Evolutionary conservation across 2,113 vertebrate species (phyloP).

Genomic region (Zingel zingel): DNA sequence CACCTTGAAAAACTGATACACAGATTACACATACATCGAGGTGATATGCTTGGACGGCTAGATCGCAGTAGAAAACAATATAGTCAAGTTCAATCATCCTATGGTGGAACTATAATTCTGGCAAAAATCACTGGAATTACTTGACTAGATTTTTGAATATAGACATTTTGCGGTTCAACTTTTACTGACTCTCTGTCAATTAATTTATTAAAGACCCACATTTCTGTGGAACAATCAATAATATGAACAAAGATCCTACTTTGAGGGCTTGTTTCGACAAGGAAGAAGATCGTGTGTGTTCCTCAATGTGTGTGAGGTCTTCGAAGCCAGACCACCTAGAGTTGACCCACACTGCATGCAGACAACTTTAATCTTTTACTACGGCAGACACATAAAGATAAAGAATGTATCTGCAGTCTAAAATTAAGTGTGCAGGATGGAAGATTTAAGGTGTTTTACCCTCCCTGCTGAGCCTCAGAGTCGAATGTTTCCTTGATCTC

Average conservation of each 20-base stretch:
- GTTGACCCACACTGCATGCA: slow-evolving; percentile 47
- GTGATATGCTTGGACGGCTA: not conserved
- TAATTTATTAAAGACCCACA: slow-evolving; percentile 15
- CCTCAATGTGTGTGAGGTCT: slow-evolving; percentile 54
- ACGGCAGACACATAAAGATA: slow-evolving; percentile 75
- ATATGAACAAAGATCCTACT: slow-evolving; percentile 32
- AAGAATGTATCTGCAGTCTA: slow-evolving; percentile 58
- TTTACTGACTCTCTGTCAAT: slow-evolving; percentile 1
- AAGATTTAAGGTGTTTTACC: slow-evolving; percentile 74
- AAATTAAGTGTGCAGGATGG: slow-evolving; percentile 61
- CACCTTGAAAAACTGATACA: slow-evolving; percentile 11
- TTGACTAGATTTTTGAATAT: not conserved
- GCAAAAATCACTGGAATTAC: not conserved
- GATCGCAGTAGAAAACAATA: not conserved
- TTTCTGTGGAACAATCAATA: slow-evolving; percentile 38
- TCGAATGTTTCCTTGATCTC: slow-evolving; percentile 69
- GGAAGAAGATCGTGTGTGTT: slow-evolving; percentile 20
- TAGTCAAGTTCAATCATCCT: not conserved
- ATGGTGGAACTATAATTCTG: not conserved
- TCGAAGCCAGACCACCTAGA: slow-evolving; percentile 64
- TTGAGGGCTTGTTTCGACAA: slow-evolving; percentile 15
- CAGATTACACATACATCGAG: not conserved
- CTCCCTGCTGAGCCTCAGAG: slow-evolving; percentile 51
- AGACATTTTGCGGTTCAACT: slow-evolving; percentile 18
- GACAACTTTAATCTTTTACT: slow-evolving; percentile 79